These are phyloP conservation scores for Clarias fuscus DNA, from an alignment of 2,797 vertebrate genomes.

Conservation along the genomic window DNA sequence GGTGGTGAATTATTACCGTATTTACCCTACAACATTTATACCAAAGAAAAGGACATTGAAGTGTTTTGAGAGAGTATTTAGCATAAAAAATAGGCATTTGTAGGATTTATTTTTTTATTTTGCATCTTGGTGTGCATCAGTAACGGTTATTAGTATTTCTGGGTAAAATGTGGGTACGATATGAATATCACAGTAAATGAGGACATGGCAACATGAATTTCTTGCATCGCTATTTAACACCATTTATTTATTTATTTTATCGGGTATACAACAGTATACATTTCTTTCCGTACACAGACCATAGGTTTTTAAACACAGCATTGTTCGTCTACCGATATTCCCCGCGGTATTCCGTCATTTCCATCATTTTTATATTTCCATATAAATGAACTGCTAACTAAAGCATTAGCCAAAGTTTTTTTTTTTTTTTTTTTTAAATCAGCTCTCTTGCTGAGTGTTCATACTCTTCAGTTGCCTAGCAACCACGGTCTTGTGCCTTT, in stretches of 20 bases:
- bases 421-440: neutral
- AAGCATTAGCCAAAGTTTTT: neutral
- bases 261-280: neutral
- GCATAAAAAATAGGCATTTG: too few relatives aligned
- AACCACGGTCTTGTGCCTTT: slow-evolving; percentile 7
- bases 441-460: neutral
- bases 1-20: too few relatives aligned
- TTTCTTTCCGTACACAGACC: neutral
- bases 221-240: neutral
- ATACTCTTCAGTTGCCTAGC: slow-evolving; percentile 17
- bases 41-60: too few relatives aligned
- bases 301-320: neutral
- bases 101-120: too few relatives aligned
- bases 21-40: too few relatives aligned
- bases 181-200: neutral
- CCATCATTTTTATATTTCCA: neutral
- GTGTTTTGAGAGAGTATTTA: too few relatives aligned
- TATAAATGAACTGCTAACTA: neutral
- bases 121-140: neutral
- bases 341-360: neutral
- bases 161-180: neutral
- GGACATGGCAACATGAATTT: neutral
- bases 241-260: neutral
- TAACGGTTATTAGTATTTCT: neutral
- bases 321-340: neutral